A percentile compares a stretch with the other conserved stretches of the same genome.
Evolutionary conservation across 2,888 invertebrate species (phyloP).

Genomic region (Noctuana brunneofusca): DNA sequence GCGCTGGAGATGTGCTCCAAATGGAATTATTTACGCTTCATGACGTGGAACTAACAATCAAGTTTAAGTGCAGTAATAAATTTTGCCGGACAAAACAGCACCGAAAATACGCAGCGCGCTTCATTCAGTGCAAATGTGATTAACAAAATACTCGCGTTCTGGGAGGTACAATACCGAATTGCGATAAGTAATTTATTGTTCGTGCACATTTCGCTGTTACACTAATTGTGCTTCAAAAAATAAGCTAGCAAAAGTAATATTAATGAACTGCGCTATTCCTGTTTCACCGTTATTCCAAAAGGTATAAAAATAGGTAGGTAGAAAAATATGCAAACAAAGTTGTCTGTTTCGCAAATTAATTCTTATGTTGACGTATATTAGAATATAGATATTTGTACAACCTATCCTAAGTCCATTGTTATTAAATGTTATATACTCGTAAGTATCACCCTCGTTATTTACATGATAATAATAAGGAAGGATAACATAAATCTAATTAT

Average conservation of each 20-base stretch:
- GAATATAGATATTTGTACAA: not conserved
- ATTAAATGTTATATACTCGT: too few species aligned
- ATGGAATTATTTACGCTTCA: slow-evolving; percentile 42
- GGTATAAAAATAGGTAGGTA: not conserved
- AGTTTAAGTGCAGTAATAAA: slow-evolving; percentile 46
- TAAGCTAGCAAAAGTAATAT: slow-evolving; percentile 27
- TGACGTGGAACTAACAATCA: slow-evolving; percentile 45
- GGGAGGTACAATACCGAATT: slow-evolving; percentile 38
- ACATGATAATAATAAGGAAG: too few species aligned
- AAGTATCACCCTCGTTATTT: too few species aligned
- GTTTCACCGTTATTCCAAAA: slow-evolving; percentile 12
- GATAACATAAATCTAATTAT: too few species aligned
- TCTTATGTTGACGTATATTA: not conserved
- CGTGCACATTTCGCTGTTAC: slow-evolving; percentile 33
- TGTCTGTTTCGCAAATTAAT: not conserved
- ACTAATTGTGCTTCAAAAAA: slow-evolving; percentile 34
- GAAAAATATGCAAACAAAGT: not conserved
- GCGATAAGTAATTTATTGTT: slow-evolving; percentile 36
- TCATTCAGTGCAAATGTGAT: slow-evolving; percentile 44
- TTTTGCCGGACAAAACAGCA: slow-evolving; percentile 43
- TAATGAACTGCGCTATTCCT: slow-evolving; percentile 22
- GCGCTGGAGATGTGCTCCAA: slow-evolving; percentile 36
- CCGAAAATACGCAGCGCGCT: slow-evolving; percentile 43
- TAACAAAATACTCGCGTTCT: slow-evolving; percentile 43
- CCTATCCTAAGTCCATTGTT: too few species aligned